Evolutionary conservation across 2,113 vertebrate species (phyloP).

Genomic region (Pygoscelis adeliae): DNA sequence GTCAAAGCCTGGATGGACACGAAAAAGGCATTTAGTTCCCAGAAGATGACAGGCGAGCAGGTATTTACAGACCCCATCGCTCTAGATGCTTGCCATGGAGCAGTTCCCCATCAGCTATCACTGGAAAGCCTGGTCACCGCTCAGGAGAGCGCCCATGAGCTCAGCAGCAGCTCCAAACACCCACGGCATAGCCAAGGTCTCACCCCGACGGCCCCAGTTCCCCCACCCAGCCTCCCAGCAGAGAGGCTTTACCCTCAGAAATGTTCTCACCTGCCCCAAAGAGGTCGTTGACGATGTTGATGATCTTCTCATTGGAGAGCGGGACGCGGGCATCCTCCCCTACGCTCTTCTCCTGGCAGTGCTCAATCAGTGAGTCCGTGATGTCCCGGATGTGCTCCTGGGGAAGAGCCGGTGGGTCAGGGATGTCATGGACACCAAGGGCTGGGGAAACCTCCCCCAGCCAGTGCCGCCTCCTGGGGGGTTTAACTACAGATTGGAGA

Average conservation of each 20-base stretch:
- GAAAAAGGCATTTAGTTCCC: neutral
- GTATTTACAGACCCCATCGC: neutral
- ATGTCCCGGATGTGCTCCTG: slow-evolving; percentile 90
- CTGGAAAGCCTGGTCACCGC: neutral
- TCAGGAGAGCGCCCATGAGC: accelerated
- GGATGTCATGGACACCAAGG: neutral
- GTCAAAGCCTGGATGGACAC: slow-evolving; percentile 85
- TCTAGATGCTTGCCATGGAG: neutral
- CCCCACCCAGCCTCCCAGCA: neutral
- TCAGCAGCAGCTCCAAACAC: neutral
- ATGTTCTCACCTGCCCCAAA: slow-evolving; percentile 90
- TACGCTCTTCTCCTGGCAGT: slow-evolving; percentile 83
- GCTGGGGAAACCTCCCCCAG: neutral
- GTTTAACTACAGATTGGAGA: neutral
- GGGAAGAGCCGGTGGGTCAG: neutral
- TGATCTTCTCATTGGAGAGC: slow-evolving; percentile 81
- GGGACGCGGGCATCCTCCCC: slow-evolving; percentile 78
- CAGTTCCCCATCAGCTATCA: neutral
- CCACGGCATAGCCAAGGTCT: accelerated
- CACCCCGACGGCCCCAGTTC: accelerated
- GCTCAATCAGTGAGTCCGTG: slow-evolving; percentile 90
- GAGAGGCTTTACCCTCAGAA: neutral
- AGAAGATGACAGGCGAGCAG: accelerated
- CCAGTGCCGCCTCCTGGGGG: accelerated
- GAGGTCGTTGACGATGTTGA: slow-evolving; percentile 84